Conservation (phyloP, 2,888 invertebrate genomes). For the Xestobium rufovillosum region DNA sequence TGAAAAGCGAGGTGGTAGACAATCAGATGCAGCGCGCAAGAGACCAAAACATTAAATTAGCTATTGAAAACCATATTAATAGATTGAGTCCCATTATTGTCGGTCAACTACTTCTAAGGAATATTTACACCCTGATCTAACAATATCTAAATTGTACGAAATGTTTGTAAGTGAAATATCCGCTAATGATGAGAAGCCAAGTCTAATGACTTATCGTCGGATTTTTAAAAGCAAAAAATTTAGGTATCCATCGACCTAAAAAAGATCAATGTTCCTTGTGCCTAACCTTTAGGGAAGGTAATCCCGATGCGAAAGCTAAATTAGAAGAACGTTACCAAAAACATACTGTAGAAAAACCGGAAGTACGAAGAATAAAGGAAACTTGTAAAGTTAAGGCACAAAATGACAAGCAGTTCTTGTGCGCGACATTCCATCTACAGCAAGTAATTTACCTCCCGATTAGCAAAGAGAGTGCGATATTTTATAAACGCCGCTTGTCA, state of each 20-base stretch:
- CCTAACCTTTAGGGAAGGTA: constrained; percentile 16
- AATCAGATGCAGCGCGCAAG: constrained; percentile 1
- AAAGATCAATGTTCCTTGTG: constrained; percentile 15
- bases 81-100: too few relatives aligned
- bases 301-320: too few relatives aligned
- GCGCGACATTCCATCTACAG: too few relatives aligned
- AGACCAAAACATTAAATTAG: neutral
- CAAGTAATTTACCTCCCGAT: constrained; percentile 19
- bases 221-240: too few relatives aligned
- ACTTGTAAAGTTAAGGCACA: constrained; percentile 1
- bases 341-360: too few relatives aligned
- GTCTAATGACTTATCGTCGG: constrained; percentile 7
- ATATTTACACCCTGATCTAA: too few relatives aligned
- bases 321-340: too few relatives aligned
- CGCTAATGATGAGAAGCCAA: too few relatives aligned
- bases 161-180: too few relatives aligned
- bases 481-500: constrained; percentile 18
- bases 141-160: too few relatives aligned
- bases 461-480: constrained; percentile 18
- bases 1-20: constrained; percentile 10
- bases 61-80: constrained; percentile 8
- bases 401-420: constrained; percentile 5
- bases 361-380: constrained; percentile 10
- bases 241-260: too few relatives aligned
- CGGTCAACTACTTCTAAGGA: too few relatives aligned